Conservation (phyloP, 2,113 vertebrate genomes). For the Cryptomyrus ogoouensis region DNA sequence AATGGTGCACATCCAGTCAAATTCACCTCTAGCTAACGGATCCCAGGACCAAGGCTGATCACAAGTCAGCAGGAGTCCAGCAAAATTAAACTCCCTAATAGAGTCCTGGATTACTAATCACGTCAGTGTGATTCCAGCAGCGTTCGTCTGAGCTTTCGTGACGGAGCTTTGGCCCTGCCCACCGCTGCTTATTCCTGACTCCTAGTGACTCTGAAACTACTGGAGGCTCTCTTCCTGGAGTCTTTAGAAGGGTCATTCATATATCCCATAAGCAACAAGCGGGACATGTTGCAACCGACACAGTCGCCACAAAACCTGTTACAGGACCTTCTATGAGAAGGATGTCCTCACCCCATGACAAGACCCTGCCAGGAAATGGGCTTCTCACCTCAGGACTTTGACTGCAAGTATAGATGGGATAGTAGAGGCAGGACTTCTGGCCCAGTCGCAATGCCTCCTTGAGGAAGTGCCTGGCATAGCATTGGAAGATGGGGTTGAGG, state of each 20-base stretch:
- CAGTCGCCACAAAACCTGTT: not conserved
- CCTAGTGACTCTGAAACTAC: not conserved
- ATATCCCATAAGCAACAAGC: not conserved
- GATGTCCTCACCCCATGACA: not conserved
- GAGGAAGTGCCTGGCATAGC: conserved; percentile 69
- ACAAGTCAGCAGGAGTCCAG: conserved; percentile 40
- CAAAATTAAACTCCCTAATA: conserved; percentile 45
- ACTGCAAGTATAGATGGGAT: conserved; percentile 58
- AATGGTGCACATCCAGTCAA: conserved; percentile 58
- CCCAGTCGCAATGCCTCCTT: conserved; percentile 79
- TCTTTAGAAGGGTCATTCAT: not conserved
- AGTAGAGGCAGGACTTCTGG: conserved; percentile 78
- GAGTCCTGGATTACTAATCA: not conserved
- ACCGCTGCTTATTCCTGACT: not conserved
- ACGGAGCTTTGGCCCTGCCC: not conserved
- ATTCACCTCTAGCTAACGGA: not conserved
- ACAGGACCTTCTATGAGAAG: not conserved
- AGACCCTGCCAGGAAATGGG: not conserved
- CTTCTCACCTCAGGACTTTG: conserved; percentile 61
- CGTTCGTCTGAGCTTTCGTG: not conserved
- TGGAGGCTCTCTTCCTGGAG: not conserved
- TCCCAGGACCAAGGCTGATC: not conserved
- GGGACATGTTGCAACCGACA: not conserved
- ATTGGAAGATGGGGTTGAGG: conserved; percentile 65
- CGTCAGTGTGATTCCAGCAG: not conserved